Percentiles rank a stretch among this genome's conserved stretches.
Evolutionary conservation across 2,888 invertebrate genomes (phyloP).

Genomic region (Brenthis hecate): DNA sequence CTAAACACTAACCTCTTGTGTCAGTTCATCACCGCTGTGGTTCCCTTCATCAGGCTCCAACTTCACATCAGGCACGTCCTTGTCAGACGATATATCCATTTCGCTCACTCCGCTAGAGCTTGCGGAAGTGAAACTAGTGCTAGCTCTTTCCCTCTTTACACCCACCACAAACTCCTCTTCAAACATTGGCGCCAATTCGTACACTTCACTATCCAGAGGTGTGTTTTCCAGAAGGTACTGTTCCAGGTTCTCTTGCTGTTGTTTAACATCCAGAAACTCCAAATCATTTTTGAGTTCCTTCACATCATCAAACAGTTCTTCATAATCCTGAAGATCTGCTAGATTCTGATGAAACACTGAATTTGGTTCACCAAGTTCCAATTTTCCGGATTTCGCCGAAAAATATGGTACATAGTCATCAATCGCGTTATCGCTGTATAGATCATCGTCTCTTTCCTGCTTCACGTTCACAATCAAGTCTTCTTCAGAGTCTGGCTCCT

Average conservation of each 20-base stretch:
- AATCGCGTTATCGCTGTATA: slow-evolving; percentile 74
- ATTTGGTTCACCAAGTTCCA: slow-evolving; percentile 62
- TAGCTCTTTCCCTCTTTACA: slow-evolving; percentile 75
- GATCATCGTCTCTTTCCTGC: slow-evolving; percentile 62
- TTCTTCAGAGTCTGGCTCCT: slow-evolving; percentile 52
- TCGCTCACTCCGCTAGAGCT: slow-evolving; percentile 79
- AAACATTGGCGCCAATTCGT: slow-evolving; percentile 69
- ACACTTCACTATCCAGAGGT: slow-evolving; percentile 67
- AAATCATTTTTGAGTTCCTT: slow-evolving; percentile 68
- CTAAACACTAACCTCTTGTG: slow-evolving; percentile 71
- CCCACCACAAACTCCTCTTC: slow-evolving; percentile 67
- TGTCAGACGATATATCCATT: slow-evolving; percentile 64
- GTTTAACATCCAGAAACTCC: slow-evolving; percentile 69
- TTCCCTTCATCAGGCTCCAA: slow-evolving; percentile 74
- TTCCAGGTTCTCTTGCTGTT: slow-evolving; percentile 67
- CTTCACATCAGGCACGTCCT: slow-evolving; percentile 64
- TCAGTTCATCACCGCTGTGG: slow-evolving; percentile 75
- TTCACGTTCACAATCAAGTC: slow-evolving; percentile 58
- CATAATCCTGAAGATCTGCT: slow-evolving; percentile 82
- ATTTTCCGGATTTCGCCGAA: slow-evolving; percentile 60
- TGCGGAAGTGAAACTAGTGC: slow-evolving; percentile 76
- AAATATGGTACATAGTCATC: slow-evolving; percentile 74
- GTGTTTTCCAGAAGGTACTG: slow-evolving; percentile 74
- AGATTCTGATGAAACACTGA: slow-evolving; percentile 82
- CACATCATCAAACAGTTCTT: slow-evolving; percentile 64